Percentiles rank a stretch among this genome's conserved stretches.
These are phyloP conservation scores for Desmodus rotundus DNA, from an alignment of 2,113 vertebrate species.

Conservation along the genomic window DNA sequence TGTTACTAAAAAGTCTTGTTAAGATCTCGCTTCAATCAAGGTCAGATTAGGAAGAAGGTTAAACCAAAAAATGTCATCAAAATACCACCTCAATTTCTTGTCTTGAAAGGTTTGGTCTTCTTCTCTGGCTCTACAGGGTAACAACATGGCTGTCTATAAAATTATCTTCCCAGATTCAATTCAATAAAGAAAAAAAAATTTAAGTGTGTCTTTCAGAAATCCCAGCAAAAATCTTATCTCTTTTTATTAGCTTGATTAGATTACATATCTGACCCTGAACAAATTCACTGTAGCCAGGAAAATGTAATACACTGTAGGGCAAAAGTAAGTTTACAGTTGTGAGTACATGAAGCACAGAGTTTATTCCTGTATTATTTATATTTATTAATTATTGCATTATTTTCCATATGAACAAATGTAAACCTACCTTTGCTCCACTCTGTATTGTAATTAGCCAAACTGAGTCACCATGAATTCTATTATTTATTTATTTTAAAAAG, in stretches of 20 bases:
- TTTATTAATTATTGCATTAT: background rate
- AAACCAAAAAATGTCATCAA: background rate
- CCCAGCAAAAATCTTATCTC: background rate
- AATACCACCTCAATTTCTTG: background rate
- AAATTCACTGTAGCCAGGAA: background rate
- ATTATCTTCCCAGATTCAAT: background rate
- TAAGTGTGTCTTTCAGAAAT: background rate
- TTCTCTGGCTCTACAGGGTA: background rate
- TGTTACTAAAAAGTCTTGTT: background rate
- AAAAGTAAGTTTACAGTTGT: background rate
- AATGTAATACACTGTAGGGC: background rate
- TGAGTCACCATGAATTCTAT: background rate
- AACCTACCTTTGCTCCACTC: background rate
- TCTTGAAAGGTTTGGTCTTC: background rate
- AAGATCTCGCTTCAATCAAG: background rate
- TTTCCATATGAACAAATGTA: background rate
- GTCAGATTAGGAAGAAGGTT: background rate
- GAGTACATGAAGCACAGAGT: background rate
- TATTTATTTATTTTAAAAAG: no score
- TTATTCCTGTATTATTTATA: background rate
- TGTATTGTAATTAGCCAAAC: background rate
- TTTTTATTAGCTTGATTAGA: background rate
- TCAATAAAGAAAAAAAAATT: background rate
- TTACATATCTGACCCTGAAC: background rate
- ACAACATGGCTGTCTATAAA: background rate